phyloP scores from a whole-genome alignment of 2,888 invertebrate species.

The Eremobia ochroleuca region DNA sequence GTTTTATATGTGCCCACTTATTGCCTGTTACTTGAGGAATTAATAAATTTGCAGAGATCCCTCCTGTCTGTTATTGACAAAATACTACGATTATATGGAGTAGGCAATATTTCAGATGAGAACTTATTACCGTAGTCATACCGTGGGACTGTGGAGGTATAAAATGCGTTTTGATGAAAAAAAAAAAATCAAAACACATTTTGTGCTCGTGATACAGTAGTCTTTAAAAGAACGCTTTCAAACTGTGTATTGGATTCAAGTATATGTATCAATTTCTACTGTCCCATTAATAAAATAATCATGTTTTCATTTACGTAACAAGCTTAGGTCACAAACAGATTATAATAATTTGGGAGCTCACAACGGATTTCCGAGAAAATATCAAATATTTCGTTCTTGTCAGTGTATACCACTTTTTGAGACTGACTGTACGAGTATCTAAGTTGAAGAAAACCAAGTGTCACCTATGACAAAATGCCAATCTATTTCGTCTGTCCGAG shows the following conservation, averaged over 20 bases:
- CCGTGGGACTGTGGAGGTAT: neutral
- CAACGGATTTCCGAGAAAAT: neutral
- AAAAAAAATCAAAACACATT: neutral
- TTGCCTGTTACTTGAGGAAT: neutral
- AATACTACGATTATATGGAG: neutral
- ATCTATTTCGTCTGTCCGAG: neutral
- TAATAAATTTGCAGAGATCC: neutral
- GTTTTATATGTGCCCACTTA: neutral
- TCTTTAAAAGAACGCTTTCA: neutral
- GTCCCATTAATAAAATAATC: neutral
- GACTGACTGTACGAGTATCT: too few relatives aligned
- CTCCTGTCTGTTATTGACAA: neutral
- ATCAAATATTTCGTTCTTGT: conserved; percentile 20
- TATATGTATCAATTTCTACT: neutral
- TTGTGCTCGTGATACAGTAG: neutral
- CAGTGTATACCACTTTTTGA: too few relatives aligned
- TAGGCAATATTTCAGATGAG: neutral
- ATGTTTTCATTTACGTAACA: conserved; percentile 10
- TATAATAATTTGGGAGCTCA: neutral
- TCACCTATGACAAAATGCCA: neutral
- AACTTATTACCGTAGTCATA: neutral
- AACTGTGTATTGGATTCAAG: neutral
- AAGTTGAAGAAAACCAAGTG: neutral
- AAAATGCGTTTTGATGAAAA: too few relatives aligned
- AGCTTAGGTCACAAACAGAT: conserved; percentile 6